These are phyloP conservation scores for Lontra canadensis DNA, from an alignment of 2,113 vertebrate species.

Conservation along the genomic window DNA sequence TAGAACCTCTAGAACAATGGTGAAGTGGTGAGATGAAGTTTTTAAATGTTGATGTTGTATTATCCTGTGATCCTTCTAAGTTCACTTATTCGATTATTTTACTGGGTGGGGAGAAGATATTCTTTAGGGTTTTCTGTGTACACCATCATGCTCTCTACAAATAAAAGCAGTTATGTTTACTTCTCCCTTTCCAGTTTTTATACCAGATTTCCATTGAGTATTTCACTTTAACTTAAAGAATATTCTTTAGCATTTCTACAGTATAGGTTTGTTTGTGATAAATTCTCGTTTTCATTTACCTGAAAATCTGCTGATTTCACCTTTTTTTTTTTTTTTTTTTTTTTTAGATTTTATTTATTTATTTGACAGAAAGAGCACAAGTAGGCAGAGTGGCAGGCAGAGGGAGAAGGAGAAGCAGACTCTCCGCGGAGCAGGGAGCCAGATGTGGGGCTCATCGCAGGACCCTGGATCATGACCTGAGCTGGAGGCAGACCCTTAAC, in stretches of 20 bases:
- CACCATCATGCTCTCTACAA: neutral
- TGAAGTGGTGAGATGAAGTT: neutral
- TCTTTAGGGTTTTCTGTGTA: neutral
- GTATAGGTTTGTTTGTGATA: neutral
- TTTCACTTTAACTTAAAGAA: neutral
- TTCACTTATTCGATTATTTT: neutral
- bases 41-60: neutral
- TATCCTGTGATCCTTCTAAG: neutral
- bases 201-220: neutral
- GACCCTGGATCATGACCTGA: no score
- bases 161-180: neutral
- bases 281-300: neutral
- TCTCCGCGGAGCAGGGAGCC: no score
- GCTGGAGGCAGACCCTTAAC: no score
- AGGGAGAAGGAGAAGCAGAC: no score
- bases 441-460: no score
- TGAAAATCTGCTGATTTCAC: neutral
- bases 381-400: no score
- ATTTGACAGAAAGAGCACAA: no score
- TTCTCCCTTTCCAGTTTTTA: neutral
- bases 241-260: neutral
- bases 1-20: neutral
- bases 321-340: neutral
- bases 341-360: no score
- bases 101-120: neutral